A percentile compares a stretch with the other conserved stretches of the same genome.
phyloP scores from a whole-genome alignment of 2,113 vertebrate genomes.

The Nycticorax nycticorax region DNA sequence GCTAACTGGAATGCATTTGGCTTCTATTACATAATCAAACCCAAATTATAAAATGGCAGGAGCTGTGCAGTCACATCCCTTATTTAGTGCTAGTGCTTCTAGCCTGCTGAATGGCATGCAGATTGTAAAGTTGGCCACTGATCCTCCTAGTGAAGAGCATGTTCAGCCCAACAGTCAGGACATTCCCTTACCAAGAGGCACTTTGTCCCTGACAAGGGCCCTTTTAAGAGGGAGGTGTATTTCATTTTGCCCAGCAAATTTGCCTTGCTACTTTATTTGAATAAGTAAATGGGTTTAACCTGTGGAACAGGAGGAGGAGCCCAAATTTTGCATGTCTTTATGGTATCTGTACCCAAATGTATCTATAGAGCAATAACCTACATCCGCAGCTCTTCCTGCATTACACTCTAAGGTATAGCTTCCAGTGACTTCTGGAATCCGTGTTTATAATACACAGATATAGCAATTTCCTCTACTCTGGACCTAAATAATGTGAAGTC shows the following conservation, averaged over 20 bases:
- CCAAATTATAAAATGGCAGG: background rate
- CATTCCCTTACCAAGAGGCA: background rate
- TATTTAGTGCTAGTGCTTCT: background rate
- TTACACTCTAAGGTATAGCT: background rate
- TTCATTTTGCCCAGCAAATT: background rate
- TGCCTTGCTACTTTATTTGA: background rate
- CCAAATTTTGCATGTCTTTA: background rate
- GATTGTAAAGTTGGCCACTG: background rate
- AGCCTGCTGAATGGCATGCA: accelerated
- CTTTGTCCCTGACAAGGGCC: background rate
- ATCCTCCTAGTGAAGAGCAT: background rate
- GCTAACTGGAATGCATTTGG: background rate
- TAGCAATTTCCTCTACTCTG: background rate
- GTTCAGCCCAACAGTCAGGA: background rate
- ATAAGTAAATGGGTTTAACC: background rate
- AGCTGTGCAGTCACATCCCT: background rate
- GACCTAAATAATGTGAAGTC: background rate
- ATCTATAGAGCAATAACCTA: background rate
- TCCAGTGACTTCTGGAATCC: background rate
- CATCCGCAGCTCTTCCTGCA: background rate
- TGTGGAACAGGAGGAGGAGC: background rate
- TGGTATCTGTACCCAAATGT: background rate
- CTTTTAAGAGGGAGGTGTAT: background rate
- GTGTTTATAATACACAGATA: background rate
- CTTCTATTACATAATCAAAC: background rate